These are phyloP conservation scores for Drosophila robusta DNA, from an alignment of 2,888 invertebrate genomes.

Conservation along the genomic window DNA sequence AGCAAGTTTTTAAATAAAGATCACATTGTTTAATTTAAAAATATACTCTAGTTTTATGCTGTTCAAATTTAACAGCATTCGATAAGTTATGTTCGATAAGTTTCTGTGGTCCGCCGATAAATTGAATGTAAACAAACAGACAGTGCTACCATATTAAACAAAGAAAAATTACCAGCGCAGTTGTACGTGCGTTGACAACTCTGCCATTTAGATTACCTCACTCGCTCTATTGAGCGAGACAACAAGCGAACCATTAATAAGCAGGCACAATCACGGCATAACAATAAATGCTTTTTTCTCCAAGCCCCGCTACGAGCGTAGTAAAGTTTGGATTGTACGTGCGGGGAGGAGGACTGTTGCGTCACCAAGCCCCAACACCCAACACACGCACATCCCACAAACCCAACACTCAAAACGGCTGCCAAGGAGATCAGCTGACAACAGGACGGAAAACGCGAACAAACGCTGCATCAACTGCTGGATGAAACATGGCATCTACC, in stretches of 20 bases:
- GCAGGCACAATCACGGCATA: conserved; percentile 55
- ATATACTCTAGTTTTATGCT: background rate
- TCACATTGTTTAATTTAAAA: conserved; percentile 4
- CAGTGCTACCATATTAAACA: conserved; percentile 12
- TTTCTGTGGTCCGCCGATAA: conserved; percentile 26
- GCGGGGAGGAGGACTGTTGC: conserved; percentile 43
- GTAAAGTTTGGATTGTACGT: conserved; percentile 45
- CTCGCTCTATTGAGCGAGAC: conserved; percentile 61
- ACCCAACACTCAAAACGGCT: conserved; percentile 10
- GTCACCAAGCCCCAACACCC: conserved; percentile 36
- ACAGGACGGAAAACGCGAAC: conserved; percentile 1
- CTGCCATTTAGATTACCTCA: conserved; percentile 44
- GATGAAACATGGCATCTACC: conserved; percentile 46
- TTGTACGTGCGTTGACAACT: conserved; percentile 25
- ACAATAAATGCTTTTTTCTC: conserved; percentile 61
- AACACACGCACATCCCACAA: conserved; percentile 8
- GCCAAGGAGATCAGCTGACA: conserved; percentile 53
- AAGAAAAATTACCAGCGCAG: conserved; percentile 6
- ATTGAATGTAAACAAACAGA: conserved; percentile 11
- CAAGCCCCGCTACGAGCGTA: conserved; percentile 39
- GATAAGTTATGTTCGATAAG: background rate
- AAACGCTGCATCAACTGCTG: background rate
- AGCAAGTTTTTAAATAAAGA: conserved; percentile 35
- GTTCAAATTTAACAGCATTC: background rate
- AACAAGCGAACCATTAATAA: conserved; percentile 53